A percentile compares a stretch with the other conserved stretches of the same genome.
phyloP scores from a whole-genome alignment of 2,113 vertebrate species.

The Colossoma macropomum region DNA sequence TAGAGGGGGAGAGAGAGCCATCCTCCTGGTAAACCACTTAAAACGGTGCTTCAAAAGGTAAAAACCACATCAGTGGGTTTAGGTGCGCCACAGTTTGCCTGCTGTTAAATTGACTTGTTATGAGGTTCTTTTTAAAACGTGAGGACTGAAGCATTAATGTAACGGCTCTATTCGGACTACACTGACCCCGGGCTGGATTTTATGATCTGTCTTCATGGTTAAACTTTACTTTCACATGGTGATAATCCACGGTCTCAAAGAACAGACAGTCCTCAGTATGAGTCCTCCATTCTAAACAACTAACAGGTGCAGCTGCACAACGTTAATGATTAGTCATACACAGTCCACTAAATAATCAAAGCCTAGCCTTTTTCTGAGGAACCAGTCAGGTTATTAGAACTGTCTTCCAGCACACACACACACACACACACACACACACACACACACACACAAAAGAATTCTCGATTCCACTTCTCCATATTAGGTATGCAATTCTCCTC shows the following conservation, averaged over 20 bases:
- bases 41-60: not conserved
- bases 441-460: slow-evolving; percentile 58
- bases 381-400: slow-evolving; percentile 58
- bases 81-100: not conserved
- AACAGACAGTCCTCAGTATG: not conserved
- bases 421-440: not conserved
- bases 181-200: not conserved
- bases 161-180: not conserved
- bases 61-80: slow-evolving; percentile 12
- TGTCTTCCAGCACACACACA: slow-evolving; percentile 14
- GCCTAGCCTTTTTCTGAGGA: slow-evolving; percentile 81
- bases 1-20: not conserved
- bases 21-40: not conserved
- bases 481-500: slow-evolving; percentile 93
- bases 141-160: not conserved
- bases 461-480: slow-evolving; percentile 93
- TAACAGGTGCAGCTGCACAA: slow-evolving; percentile 69
- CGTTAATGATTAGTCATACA: slow-evolving; percentile 65
- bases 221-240: slow-evolving; percentile 20
- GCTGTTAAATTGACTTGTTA: slow-evolving; percentile 1
- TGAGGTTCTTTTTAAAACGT: not conserved
- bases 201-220: slow-evolving; percentile 58
- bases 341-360: slow-evolving; percentile 77
- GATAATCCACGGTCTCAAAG: not conserved
- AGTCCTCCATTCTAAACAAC: slow-evolving; percentile 57